Evolutionary conservation across 1,140 invertebrate species (phyloP), one percentile per base, ranked within the genome.

Genomic region (Asobara japonica): DNA sequence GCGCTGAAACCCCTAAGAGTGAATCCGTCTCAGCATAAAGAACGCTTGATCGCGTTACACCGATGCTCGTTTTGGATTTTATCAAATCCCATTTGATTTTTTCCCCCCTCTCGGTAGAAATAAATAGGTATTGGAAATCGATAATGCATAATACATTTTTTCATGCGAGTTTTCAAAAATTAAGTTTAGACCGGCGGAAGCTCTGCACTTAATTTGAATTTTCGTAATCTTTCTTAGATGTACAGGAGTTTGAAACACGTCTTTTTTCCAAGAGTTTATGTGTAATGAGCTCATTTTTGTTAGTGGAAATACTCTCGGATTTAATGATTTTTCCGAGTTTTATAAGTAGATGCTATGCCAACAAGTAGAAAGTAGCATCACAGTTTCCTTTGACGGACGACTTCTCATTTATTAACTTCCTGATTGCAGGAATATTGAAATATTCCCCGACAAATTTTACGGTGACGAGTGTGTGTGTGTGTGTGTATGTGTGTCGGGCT

Each of bases 381-480:
- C 65, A 16, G 51, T 18, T 65, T 33, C 51, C 72, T 65, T 74
- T 70, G 64, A 65, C 68, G 68, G 45, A 18, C 25, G 51, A 22
- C 65, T 65, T 69, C 61, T 51, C 73, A 74, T 74, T 74, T 69
- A 68, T 60, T n/a, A n/a, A n/a, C n/a, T n/a, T n/a, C n/a, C 27
- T 30, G 65, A 71, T 69, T 66, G 67, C 62, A 71, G 69, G 8
- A 51, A 67, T 69, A 71, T 74, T 71, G 69, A 71, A 74, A 74
- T n/a, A n/a, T n/a, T n/a, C n/a, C n/a, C n/a, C n/a, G n/a, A n/a
- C n/a, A n/a, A n/a, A n/a, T n/a, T n/a, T n/a, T n/a, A n/a, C n/a
- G n/a, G n/a, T n/a, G n/a, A n/a, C n/a, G n/a, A n/a, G n/a, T n/a
- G n/a, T n/a, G n/a, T n/a, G n/a, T n/a, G n/a, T n/a, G n/a, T n/a